phyloP scores from a whole-genome alignment of 2,797 vertebrate species.

The Chelmon rostratus region DNA sequence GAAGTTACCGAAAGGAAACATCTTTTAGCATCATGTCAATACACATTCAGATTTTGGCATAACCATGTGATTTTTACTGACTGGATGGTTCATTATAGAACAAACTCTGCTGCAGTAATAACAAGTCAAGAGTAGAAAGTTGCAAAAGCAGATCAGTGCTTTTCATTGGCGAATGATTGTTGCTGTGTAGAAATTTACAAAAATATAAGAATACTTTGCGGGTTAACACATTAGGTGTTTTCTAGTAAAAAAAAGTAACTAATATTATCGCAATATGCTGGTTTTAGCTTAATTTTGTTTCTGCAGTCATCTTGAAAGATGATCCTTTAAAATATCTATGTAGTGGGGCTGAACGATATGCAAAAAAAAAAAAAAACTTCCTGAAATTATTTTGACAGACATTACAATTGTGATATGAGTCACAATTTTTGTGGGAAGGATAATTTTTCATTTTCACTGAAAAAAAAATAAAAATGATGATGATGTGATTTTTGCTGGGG shows the following conservation, averaged over 20 bases:
- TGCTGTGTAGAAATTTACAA: background rate
- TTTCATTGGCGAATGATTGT: background rate
- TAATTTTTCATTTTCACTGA: no score
- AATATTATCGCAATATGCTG: background rate
- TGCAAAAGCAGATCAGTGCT: background rate
- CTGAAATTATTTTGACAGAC: no score
- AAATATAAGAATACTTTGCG: background rate
- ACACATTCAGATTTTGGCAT: slow-evolving; percentile 30
- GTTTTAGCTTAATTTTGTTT: background rate
- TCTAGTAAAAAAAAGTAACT: background rate
- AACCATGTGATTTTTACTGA: slow-evolving; percentile 29
- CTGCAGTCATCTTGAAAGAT: background rate
- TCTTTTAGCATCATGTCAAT: slow-evolving; percentile 51
- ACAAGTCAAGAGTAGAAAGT: background rate
- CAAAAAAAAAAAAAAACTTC: no score
- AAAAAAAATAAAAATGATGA: no score
- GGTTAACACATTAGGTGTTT: background rate
- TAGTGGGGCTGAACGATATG: no score
- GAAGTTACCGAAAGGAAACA: slow-evolving; percentile 59
- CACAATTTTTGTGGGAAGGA: no score
- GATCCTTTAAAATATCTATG: background rate
- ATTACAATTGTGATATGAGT: no score
- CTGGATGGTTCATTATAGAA: slow-evolving; percentile 3
- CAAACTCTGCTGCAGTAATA: background rate
- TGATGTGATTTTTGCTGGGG: no score